A percentile compares a stretch with the other conserved stretches of the same genome.
Conservation (phyloP, 2,888 invertebrate genomes). For the Stenodema calcarata region DNA sequence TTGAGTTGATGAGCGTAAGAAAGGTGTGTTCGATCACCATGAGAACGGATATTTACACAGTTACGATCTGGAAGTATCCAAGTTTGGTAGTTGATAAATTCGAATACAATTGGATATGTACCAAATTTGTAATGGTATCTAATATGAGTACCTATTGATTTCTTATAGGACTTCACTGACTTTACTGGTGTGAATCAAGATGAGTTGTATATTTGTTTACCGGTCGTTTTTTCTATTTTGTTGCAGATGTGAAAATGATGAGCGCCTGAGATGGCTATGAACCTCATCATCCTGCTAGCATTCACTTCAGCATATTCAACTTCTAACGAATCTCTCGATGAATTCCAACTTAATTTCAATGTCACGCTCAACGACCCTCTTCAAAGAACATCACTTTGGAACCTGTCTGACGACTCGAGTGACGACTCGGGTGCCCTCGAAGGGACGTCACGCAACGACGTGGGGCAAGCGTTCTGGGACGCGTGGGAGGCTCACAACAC, state of each 20-base stretch:
- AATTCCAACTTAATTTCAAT: background rate
- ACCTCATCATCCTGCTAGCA: conserved; percentile 21
- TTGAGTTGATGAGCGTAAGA: too few relatives aligned
- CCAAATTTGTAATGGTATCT: too few relatives aligned
- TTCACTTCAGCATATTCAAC: conserved; percentile 5
- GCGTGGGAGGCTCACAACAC: conserved; percentile 18
- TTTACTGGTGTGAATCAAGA: too few relatives aligned
- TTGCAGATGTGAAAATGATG: conserved; percentile 34
- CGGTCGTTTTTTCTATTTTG: background rate
- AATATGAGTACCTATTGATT: too few relatives aligned
- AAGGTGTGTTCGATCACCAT: too few relatives aligned
- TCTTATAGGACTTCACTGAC: too few relatives aligned
- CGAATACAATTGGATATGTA: too few relatives aligned
- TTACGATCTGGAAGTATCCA: too few relatives aligned
- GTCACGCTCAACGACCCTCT: background rate
- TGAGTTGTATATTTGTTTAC: too few relatives aligned
- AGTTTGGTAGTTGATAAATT: too few relatives aligned
- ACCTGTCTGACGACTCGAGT: background rate
- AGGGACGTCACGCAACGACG: background rate
- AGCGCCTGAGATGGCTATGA: conserved; percentile 38
- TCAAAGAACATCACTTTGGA: background rate
- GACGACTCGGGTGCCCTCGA: background rate
- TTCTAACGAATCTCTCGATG: background rate
- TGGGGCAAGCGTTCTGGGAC: background rate
- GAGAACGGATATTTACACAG: too few relatives aligned